Conservation (phyloP, 2,113 vertebrate species). For the Charadrius vociferus region DNA sequence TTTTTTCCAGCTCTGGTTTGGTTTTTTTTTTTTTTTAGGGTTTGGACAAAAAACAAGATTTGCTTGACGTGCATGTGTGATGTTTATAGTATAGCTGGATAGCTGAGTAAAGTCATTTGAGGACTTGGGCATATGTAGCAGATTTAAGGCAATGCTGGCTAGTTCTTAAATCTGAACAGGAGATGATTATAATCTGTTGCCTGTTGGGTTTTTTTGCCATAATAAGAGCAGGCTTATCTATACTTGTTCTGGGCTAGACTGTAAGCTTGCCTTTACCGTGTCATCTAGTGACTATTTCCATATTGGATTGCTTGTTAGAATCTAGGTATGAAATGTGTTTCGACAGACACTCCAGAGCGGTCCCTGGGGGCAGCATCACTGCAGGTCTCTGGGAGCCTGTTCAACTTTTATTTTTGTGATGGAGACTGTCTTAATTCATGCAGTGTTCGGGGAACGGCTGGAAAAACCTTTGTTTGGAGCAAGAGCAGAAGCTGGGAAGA, state of each 20-base stretch:
- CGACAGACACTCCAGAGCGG: background rate
- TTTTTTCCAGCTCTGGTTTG: background rate
- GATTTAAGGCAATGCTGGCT: background rate
- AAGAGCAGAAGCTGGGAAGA: background rate
- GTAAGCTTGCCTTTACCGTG: background rate
- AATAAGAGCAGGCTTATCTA: background rate
- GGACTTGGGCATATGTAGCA: background rate
- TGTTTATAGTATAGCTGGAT: background rate
- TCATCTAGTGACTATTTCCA: background rate
- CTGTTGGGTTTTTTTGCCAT: background rate
- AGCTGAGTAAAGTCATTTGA: constrained; percentile 9
- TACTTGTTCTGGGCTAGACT: background rate
- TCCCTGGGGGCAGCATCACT: background rate
- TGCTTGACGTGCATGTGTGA: background rate
- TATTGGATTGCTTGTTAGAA: background rate
- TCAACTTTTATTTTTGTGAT: constrained; percentile 16
- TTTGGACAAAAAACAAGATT: background rate
- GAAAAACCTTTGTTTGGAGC: background rate
- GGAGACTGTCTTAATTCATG: constrained; percentile 16
- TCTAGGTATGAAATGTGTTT: constrained; percentile 9
- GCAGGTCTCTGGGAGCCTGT: constrained; percentile 3
- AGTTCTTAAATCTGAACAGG: background rate
- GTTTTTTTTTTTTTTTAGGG: background rate
- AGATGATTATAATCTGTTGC: background rate
- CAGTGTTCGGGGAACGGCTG: background rate